These are phyloP conservation scores for Urocitellus parryii DNA, from an alignment of 2,113 vertebrate species.

Conservation along the genomic window DNA sequence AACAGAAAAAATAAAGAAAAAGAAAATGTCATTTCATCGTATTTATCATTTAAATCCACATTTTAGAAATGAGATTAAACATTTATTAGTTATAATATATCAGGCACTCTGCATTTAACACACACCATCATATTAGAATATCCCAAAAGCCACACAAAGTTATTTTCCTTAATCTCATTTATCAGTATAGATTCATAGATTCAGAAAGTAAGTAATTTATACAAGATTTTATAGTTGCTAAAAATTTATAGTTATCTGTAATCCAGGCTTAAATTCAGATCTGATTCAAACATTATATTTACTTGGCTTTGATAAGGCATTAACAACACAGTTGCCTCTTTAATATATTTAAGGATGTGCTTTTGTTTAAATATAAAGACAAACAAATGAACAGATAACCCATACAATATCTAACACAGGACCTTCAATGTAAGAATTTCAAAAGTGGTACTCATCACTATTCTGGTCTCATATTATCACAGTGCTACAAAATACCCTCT, in stretches of 20 bases:
- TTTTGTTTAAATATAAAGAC: not conserved
- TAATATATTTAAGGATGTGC: not conserved
- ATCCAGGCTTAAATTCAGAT: constrained; percentile 30
- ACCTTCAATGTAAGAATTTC: not conserved
- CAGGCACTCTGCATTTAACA: not conserved
- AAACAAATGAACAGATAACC: not conserved
- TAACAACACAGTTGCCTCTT: not conserved
- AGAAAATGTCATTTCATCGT: not conserved
- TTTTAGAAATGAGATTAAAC: not conserved
- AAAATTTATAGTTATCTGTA: not conserved
- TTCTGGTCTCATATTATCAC: not conserved
- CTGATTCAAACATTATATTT: not conserved
- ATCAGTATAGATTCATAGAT: not conserved
- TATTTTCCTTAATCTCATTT: not conserved
- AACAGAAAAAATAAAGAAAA: not conserved
- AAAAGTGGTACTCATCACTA: not conserved
- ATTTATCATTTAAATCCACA: constrained; percentile 26
- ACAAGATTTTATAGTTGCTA: not conserved
- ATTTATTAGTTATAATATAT: not conserved
- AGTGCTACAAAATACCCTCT: not conserved
- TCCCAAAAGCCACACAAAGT: not conserved
- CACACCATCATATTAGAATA: not conserved
- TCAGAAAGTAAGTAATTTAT: not conserved
- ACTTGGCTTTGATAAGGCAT: not conserved
- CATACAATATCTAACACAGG: not conserved